Conservation (phyloP, 2,797 vertebrate genomes). For the Staurois parvus region DNA sequence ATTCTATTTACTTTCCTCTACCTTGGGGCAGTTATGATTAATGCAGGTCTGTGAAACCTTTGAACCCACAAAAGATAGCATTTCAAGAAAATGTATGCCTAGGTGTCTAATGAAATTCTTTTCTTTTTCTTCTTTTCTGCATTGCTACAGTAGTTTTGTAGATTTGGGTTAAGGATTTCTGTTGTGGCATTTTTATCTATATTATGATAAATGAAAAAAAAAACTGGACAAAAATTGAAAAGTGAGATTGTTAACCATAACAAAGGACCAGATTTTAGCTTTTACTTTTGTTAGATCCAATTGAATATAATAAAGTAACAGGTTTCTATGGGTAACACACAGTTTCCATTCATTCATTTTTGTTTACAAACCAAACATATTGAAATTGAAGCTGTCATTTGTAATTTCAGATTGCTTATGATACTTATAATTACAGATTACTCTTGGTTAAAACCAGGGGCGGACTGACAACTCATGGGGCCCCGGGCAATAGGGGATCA, state of each 20-base stretch:
- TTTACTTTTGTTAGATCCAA: no score
- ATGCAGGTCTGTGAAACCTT: constrained; percentile 83
- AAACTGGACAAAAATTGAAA: neutral
- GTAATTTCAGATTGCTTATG: no score
- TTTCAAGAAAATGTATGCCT: constrained; percentile 77
- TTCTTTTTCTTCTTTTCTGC: neutral
- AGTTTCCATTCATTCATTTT: no score
- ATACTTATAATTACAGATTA: no score
- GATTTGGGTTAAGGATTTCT: neutral
- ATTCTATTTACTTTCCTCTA: constrained; percentile 83
- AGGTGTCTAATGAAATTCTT: constrained; percentile 1
- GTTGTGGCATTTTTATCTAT: neutral
- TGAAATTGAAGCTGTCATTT: no score
- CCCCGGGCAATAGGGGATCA: no score
- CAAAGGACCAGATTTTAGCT: neutral
- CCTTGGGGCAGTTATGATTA: constrained; percentile 82
- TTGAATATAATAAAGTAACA: no score
- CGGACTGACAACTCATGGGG: no score
- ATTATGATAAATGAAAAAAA: neutral
- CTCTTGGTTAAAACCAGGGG: no score
- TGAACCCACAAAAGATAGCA: constrained; percentile 84
- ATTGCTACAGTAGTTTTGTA: neutral
- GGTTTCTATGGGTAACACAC: no score
- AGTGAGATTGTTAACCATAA: neutral
- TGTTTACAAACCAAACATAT: no score